These are phyloP conservation scores for Odocoileus hemionus DNA, from an alignment of 2,113 vertebrate genomes.

Conservation along the genomic window DNA sequence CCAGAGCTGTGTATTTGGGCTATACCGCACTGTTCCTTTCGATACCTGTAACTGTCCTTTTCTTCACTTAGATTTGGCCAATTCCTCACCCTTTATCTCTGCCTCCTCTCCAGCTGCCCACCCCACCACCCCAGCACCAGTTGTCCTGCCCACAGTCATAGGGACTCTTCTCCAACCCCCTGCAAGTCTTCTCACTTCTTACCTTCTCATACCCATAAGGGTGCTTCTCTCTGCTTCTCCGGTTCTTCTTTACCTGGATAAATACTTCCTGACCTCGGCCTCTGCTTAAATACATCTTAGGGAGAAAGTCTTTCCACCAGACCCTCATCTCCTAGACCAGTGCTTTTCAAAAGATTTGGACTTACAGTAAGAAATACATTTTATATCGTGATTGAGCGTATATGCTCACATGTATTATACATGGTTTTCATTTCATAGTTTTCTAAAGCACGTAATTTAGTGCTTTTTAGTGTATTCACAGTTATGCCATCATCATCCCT, in stretches of 20 bases:
- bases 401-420: not conserved
- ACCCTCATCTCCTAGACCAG: not conserved
- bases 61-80: not conserved
- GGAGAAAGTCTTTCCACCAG: not conserved
- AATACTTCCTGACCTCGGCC: not conserved
- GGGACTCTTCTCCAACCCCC: not conserved
- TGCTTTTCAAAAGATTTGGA: not conserved
- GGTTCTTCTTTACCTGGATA: not conserved
- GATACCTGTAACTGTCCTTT: too few relatives aligned
- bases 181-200: not conserved
- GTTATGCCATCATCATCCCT: not conserved
- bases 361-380: not conserved
- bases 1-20: not conserved
- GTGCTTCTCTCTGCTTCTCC: not conserved
- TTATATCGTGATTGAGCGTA: not conserved
- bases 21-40: rapidly evolving
- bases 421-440: not conserved
- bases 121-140: rapidly evolving
- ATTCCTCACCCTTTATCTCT: not conserved
- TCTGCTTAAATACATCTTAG: not conserved
- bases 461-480: not conserved
- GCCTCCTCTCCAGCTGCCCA: not conserved
- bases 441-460: not conserved
- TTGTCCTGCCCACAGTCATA: rapidly evolving
- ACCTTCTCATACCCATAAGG: not conserved